Base-by-base conservation (phyloP, 2,888 invertebrate genomes). In the Pyrochroa serraticornis region DNA sequence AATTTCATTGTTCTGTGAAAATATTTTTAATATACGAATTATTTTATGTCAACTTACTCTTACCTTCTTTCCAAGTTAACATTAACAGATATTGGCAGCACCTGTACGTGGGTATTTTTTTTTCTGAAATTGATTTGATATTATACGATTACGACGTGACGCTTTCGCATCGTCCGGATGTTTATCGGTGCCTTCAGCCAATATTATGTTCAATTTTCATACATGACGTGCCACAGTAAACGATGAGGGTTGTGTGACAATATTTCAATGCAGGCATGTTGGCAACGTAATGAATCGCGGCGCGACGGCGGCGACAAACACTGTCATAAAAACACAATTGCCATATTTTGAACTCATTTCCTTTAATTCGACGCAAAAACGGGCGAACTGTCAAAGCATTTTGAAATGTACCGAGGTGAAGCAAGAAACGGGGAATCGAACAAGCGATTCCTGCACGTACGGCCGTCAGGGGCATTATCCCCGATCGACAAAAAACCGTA, bases 181-280 rank as follows among this genome's bases (percentile, higher is more conserved):
- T 55, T 54, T 55, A 59, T 50, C 38, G 49, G 32, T 50, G 50
- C 50, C 39, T 55, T 54, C 35, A 46, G 46, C 44, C 45, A 22
- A 38, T 54, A 55, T 60, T 61, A 62, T 61, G 64, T 61, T 63
- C 66, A 67, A 69, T 68, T 66, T 65, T 69, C 70, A 70, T 70
- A 67, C 63, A 62, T 65, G 58, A 58, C 52, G 52, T 53, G 36
- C 58, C 58, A 34, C 37, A 14, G 47, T 52, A 58, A 58, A 58
- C 52, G 58, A 52, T 41, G 42, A 42, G 44, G 44, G 34, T 42
- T 47, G 42, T 58, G 48, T 53, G 58, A 52, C 39, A 48, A 58
- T 58, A 52, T 58, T 57, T 47, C 58, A 22, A 38, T 52, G 41
- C 43, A 44, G 52, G 53, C 53, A 53, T 53, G 37, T 30, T 42